Evolutionary conservation across 2,113 vertebrate genomes (phyloP), one percentile per base, ranked within the genome.

Genomic region (Nycticorax nycticorax): DNA sequence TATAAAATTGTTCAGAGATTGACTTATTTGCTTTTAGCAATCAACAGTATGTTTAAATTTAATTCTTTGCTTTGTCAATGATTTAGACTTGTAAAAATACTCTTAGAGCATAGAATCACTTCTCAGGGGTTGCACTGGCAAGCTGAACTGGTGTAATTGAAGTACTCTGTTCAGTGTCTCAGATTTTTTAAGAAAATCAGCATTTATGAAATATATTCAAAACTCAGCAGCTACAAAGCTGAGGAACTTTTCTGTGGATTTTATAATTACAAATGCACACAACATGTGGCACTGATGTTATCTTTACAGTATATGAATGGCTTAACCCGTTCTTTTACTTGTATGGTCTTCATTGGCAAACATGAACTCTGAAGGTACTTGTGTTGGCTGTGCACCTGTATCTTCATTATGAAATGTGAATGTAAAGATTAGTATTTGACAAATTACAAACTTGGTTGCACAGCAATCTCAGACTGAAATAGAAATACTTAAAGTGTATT

Each of bases 41-140:
- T 93, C 94, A 92, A 68, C 32, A 79, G 45, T 78, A n/a, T 86
- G 45, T 96, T 93, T 92, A 17, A 74, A 96, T 95, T 97, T 72
- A 85, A 92, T 96, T 96, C 92, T 95, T 96, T 97, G 88, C 94
- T 73, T 97, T 96, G 63, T 89, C 73, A 84, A 68, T 97, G 92
- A 96, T 96, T 96, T 96, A 96, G 76, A 89, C 78, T 92, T 96
- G 66, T 96, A 84, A 96, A 97, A 95, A 91, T 77, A 43, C 97
- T 96, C 94, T 97, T 93, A 88, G 69, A 93, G 80, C 68, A 17
- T 91, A 97, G 93, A 98, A 96, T 97, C 89, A 94, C 92, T 97
- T 94, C 97, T 96, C 57, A 32, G 97, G 90, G 90, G 96, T 98
- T 96, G 97, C 98, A 98, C 96, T 97, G 97, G 96, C 93, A 97